A percentile compares a stretch with the other conserved stretches of the same genome.
These are phyloP conservation scores for Stenotaenia linearis DNA, from an alignment of 2,888 invertebrate species.

Conservation along the genomic window DNA sequence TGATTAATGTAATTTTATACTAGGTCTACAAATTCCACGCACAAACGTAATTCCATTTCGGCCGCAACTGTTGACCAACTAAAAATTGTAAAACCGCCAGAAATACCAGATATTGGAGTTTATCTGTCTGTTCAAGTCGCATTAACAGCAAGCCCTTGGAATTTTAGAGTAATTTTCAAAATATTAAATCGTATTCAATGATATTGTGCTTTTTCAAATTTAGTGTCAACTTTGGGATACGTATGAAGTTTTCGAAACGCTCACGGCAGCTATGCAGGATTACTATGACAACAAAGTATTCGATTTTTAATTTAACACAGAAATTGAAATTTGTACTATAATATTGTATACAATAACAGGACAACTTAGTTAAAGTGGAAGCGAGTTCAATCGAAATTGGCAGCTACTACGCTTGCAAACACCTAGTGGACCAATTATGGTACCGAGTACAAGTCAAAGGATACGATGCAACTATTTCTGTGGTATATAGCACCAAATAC, in stretches of 20 bases:
- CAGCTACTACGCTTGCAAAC: conserved; percentile 55
- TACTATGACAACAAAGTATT: neutral
- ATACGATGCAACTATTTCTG: neutral
- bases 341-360: neutral
- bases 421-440: conserved; percentile 60
- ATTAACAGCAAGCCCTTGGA: conserved; percentile 70
- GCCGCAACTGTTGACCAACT: neutral
- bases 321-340: no score
- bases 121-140: conserved; percentile 68
- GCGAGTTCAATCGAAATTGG: neutral
- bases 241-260: neutral
- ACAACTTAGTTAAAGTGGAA: neutral
- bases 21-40: no score
- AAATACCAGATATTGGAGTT: conserved; percentile 51
- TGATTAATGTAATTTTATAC: no score
- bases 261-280: neutral
- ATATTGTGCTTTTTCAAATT: neutral
- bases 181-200: neutral
- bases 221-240: neutral
- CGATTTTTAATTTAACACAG: neutral
- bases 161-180: conserved; percentile 56
- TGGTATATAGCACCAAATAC: no score
- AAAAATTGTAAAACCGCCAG: neutral
- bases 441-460: neutral
- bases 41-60: no score